These are phyloP conservation scores for Galendromus occidentalis DNA, from an alignment of 1,140 invertebrate genomes.

Conservation along the genomic window DNA sequence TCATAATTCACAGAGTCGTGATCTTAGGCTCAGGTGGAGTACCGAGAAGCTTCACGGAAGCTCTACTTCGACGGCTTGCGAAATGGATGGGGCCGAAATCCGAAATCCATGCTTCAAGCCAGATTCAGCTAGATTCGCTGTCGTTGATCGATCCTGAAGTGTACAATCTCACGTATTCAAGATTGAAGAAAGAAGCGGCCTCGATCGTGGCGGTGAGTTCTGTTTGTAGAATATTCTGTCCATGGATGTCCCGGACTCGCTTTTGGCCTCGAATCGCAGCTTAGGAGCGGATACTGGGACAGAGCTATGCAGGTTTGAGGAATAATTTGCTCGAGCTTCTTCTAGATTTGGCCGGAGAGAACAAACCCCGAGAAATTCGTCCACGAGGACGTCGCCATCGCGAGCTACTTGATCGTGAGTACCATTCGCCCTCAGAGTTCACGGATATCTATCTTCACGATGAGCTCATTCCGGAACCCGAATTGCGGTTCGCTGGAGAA, in stretches of 20 bases:
- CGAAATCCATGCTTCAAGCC: no score
- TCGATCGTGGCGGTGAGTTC: conserved; percentile 39
- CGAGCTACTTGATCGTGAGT: conserved; percentile 58
- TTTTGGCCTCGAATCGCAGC: no score
- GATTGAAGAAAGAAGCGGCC: conserved; percentile 46
- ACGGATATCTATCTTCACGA: no score
- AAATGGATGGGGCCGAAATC: no score
- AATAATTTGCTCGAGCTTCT: conserved; percentile 15
- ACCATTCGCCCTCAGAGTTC: conserved; percentile 28
- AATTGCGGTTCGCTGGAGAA: no score
- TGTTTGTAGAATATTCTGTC: conserved; percentile 14
- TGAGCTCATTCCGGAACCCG: no score
- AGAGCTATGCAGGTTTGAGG: no score
- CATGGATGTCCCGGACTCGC: conserved; percentile 22
- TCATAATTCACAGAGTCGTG: no score
- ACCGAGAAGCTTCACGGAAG: no score
- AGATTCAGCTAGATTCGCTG: conserved; percentile 31
- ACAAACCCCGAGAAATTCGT: conserved; percentile 89
- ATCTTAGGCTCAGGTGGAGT: no score
- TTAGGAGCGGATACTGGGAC: no score
- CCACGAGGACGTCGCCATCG: conserved; percentile 88
- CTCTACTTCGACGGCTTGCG: no score
- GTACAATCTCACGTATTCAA: conserved; percentile 49
- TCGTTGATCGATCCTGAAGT: conserved; percentile 42
- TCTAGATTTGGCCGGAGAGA: conserved; percentile 53